Percentiles rank a stretch among this genome's conserved stretches.
These are phyloP conservation scores for Molossus molossus DNA, from an alignment of 2,797 vertebrate genomes.

Conservation along the genomic window DNA sequence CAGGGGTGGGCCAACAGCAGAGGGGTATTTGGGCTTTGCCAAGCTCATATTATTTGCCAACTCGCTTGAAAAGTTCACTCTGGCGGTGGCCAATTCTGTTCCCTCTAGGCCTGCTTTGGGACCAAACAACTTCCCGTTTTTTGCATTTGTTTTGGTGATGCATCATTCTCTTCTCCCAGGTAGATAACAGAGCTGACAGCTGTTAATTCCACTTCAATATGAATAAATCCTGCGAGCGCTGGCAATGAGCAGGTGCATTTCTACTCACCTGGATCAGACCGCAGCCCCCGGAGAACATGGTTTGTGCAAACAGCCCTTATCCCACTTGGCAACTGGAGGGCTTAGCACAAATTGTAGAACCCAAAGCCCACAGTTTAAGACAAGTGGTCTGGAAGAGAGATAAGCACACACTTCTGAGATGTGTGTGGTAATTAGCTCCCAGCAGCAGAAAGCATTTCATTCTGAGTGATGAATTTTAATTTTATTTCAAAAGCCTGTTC, in stretches of 20 bases:
- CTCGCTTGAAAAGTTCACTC: neutral
- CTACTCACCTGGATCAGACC: slow-evolving; percentile 71
- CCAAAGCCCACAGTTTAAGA: slow-evolving; percentile 75
- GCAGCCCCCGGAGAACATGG: neutral
- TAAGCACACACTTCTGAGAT: slow-evolving; percentile 73
- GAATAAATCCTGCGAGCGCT: neutral
- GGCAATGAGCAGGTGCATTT: slow-evolving; percentile 69
- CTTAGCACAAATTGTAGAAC: slow-evolving; percentile 63
- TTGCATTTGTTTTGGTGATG: neutral
- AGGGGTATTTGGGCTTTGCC: neutral
- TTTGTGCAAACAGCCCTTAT: slow-evolving; percentile 75
- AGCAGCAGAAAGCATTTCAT: slow-evolving; percentile 76
- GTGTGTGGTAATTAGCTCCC: slow-evolving; percentile 77
- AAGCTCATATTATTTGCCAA: neutral
- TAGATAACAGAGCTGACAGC: slow-evolving; percentile 36
- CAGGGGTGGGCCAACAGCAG: neutral
- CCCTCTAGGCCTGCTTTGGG: neutral
- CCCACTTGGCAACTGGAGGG: slow-evolving; percentile 68
- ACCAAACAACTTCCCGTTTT: neutral
- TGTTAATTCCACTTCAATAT: slow-evolving; percentile 2
- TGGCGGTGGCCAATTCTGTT: neutral
- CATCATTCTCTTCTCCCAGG: neutral
- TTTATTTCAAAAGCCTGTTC: slow-evolving; percentile 85
- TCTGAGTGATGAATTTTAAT: slow-evolving; percentile 83
- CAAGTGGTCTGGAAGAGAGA: slow-evolving; percentile 80